Base-by-base conservation (phyloP, 2,888 invertebrate genomes). In the Sisyra nigra region DNA sequence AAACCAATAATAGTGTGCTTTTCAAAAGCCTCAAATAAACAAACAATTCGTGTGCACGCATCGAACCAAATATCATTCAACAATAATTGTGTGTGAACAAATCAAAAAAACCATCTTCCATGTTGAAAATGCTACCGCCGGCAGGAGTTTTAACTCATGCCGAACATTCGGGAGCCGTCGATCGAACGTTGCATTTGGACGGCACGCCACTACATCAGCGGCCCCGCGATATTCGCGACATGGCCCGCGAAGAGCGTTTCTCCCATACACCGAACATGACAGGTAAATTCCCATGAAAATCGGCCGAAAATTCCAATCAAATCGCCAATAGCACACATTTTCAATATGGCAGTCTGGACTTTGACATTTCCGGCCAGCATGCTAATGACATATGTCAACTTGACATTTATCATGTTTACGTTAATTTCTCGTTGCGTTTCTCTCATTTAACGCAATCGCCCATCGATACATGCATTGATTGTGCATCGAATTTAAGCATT, bases 101-200 rank as follows among this genome's bases (percentile, higher is more conserved):
- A 13, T 36, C 15, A 34, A 34, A 29, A 33, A 17, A 41, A 33
- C 33, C 3, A 30, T 33, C 29, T 18, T 37, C 30, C 14, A 42
- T 42, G 42, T 31, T 42, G 15, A 42, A 42, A 37, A 42, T 42
- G 42, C 18, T 42, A 42, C 42, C 42, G 6, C 42, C 42, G 37
- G 38, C 42, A 33, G 41, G 41, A n/a, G 41, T 34, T 33, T 13
- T 33, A 17, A 13, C 40, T 18, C 40, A 40, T 30, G 40, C 31
- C 30, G 40, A 40, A 2, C 40, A 30, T 29, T 36, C 36, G 3
- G 31, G 17, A 5, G 14, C 8, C 17, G 15, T 15, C 11, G 18
- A 11, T 8, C 8, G 9, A 19, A 31, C 11, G 14, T 6, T 41
- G 15, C 32, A 32, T 13, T 11, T 32, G 17, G 41, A 32, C 13